These are phyloP conservation scores for Campoplex nolae DNA, from an alignment of 2,888 invertebrate genomes.

Conservation along the genomic window DNA sequence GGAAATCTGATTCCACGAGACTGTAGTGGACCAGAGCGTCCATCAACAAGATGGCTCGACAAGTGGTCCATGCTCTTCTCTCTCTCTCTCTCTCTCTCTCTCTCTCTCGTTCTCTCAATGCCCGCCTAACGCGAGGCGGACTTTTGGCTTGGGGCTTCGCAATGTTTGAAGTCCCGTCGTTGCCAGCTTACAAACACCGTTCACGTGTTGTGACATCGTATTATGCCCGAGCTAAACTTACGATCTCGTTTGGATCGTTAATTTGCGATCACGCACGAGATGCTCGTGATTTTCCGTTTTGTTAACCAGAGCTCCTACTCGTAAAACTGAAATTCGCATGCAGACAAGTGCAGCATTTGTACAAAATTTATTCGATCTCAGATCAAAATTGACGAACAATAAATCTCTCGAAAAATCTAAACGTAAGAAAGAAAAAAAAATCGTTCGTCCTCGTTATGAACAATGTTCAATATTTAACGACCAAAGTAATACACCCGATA, in stretches of 20 bases:
- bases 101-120: constrained; percentile 10
- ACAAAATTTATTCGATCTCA: not conserved
- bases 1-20: constrained; percentile 25
- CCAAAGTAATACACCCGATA: no score
- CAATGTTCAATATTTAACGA: not conserved
- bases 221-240: constrained; percentile 83
- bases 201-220: constrained; percentile 84
- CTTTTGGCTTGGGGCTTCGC: constrained; percentile 81
- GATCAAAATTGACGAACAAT: not conserved
- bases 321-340: not conserved
- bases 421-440: not conserved
- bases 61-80: constrained; percentile 51
- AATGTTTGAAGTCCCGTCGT: constrained; percentile 84
- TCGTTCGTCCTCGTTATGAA: not conserved
- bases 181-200: constrained; percentile 84
- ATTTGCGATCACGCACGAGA: constrained; percentile 78
- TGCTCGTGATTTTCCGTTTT: constrained; percentile 39
- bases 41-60: constrained; percentile 59
- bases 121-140: constrained; percentile 49
- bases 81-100: constrained; percentile 30
- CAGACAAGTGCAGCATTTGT: not conserved
- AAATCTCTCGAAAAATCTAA: no score
- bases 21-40: constrained; percentile 40
- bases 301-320: not conserved
- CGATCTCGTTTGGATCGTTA: constrained; percentile 82